phyloP scores from a whole-genome alignment of 1,140 invertebrate genomes.

The Zaprionus inermis region DNA sequence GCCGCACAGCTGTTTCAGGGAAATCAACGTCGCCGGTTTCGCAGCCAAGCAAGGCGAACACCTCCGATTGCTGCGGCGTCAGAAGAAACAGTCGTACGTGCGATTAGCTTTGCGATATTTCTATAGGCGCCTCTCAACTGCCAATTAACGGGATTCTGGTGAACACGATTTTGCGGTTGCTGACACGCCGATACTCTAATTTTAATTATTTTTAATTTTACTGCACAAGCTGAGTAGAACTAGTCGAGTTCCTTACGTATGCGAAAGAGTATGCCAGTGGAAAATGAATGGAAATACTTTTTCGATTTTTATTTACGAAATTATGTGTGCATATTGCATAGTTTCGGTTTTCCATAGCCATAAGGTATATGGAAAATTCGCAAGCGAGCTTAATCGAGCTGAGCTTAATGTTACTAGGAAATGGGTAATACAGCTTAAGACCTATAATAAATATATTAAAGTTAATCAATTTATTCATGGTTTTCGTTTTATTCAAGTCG shows the following conservation, averaged over 20 bases:
- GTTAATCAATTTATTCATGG: no score
- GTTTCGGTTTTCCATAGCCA: no score
- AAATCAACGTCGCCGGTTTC: slow-evolving; percentile 21
- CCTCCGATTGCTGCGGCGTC: slow-evolving; percentile 47
- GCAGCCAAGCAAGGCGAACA: slow-evolving; percentile 42
- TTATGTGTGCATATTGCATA: no score
- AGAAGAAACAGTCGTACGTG: slow-evolving; percentile 61
- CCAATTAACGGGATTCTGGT: slow-evolving; percentile 24
- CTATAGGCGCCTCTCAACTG: slow-evolving; percentile 35
- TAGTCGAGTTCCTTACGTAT: not conserved
- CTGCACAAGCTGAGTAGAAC: not conserved
- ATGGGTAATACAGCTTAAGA: no score
- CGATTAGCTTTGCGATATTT: slow-evolving; percentile 50
- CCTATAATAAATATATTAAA: no score
- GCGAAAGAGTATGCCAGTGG: not conserved
- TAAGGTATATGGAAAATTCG: no score
- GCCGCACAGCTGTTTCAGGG: slow-evolving; percentile 52
- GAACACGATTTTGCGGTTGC: not conserved
- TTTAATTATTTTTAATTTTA: no score
- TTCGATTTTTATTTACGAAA: no score
- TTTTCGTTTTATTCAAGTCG: no score
- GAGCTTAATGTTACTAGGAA: no score
- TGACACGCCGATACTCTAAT: no score
- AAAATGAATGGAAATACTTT: not conserved
- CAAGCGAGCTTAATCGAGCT: no score